Evolutionary conservation across 92 coral and sea anemone genomes (phyloP).

Genomic region (Chrysogorgia sp.): DNA sequence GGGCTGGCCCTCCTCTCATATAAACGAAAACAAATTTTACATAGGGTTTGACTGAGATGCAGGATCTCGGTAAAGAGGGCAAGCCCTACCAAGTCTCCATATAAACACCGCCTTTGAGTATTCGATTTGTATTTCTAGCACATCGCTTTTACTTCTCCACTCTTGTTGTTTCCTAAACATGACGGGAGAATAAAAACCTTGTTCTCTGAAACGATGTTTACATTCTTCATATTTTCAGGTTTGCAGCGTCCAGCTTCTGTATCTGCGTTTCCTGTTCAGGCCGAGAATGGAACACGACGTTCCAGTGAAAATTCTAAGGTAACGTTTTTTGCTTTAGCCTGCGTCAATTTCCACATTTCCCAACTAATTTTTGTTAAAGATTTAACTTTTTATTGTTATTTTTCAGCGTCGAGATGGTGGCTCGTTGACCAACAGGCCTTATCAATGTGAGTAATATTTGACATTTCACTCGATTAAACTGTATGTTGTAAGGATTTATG

Average conservation of each 20-base stretch:
- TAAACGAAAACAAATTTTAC: too few species aligned
- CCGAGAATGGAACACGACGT: slow-evolving; percentile 7
- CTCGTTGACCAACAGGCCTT: slow-evolving; percentile 19
- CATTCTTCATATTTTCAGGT: too few species aligned
- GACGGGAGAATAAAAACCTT: too few species aligned
- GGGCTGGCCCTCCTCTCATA: too few species aligned
- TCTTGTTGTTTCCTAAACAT: too few species aligned
- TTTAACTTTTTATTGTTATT: not conserved
- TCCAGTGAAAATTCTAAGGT: slow-evolving; percentile 18
- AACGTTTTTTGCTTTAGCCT: not conserved
- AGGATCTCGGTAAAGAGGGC: too few species aligned
- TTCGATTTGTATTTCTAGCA: too few species aligned
- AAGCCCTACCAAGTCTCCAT: too few species aligned
- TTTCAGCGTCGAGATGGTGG: slow-evolving; percentile 28
- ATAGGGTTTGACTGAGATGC: too few species aligned
- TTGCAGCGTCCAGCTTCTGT: slow-evolving; percentile 36
- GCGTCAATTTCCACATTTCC: not conserved
- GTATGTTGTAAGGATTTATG: not conserved
- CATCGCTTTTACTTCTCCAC: too few species aligned
- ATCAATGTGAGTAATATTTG: slow-evolving; percentile 21
- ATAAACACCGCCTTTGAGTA: too few species aligned
- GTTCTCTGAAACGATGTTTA: too few species aligned
- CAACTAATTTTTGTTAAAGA: not conserved
- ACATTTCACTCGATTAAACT: not conserved
- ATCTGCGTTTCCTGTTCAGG: slow-evolving; percentile 30